Evolutionary conservation across 2,113 vertebrate genomes (phyloP).

Genomic region (Alosa alosa): DNA sequence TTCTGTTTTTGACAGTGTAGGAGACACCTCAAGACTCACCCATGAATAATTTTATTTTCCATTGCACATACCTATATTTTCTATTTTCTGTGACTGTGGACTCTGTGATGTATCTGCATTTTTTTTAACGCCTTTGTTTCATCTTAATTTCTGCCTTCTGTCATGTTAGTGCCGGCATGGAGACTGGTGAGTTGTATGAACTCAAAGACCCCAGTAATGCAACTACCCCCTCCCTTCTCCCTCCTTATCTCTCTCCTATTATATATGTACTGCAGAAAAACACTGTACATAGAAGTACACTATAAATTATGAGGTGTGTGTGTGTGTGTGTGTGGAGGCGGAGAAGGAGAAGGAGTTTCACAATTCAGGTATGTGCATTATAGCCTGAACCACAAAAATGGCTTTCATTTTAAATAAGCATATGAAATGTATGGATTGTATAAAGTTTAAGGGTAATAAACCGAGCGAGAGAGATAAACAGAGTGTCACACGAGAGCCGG

Average conservation of each 20-base stretch:
- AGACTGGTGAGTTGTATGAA: not conserved
- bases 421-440: not conserved
- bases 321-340: too few species aligned
- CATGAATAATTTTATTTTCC: too few species aligned
- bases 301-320: too few species aligned
- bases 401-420: not conserved
- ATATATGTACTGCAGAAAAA: not conserved
- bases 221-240: not conserved
- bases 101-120: too few species aligned
- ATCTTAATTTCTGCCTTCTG: not conserved
- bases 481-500: not conserved
- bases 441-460: not conserved
- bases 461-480: not conserved
- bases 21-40: too few species aligned
- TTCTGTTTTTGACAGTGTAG: too few species aligned
- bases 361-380: not conserved
- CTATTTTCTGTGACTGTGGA: too few species aligned
- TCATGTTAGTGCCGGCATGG: not conserved
- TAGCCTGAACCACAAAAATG: not conserved
- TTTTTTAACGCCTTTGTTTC: not conserved
- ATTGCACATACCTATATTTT: too few species aligned
- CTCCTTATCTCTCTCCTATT: not conserved
- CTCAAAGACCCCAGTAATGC: not conserved
- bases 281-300: too few species aligned
- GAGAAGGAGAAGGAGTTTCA: not conserved